A percentile compares a stretch with the other conserved stretches of the same genome.
Evolutionary conservation across 2,113 vertebrate species (phyloP).

Genomic region (Clarias batrachus): DNA sequence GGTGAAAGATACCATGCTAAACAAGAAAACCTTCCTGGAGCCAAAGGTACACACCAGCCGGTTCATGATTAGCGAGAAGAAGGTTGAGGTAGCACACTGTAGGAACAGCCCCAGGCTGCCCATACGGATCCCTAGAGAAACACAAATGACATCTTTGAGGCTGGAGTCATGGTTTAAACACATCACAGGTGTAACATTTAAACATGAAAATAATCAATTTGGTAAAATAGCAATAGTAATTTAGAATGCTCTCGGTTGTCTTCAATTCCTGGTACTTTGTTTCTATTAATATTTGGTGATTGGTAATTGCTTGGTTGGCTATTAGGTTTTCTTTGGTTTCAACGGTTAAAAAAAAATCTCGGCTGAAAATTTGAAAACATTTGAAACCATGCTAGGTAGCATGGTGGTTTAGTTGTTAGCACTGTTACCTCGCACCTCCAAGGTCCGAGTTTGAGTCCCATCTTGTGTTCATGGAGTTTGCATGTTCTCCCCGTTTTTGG

Average conservation of each 20-base stretch:
- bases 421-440: too few relatives aligned
- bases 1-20: constrained; percentile 78
- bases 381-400: too few relatives aligned
- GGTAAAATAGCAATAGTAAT: not conserved
- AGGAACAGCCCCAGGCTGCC: constrained; percentile 79
- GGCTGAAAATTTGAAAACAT: not conserved
- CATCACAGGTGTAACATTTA: not conserved
- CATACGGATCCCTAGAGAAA: constrained; percentile 73
- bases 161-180: not conserved
- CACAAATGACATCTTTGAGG: not conserved
- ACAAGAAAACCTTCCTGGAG: constrained; percentile 71
- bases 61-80: constrained; percentile 76
- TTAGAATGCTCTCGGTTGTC: not conserved
- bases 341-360: not conserved
- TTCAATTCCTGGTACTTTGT: not conserved
- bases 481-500: too few relatives aligned
- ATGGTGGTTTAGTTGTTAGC: too few relatives aligned
- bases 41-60: constrained; percentile 70
- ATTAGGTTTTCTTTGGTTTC: not conserved
- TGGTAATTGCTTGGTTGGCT: not conserved
- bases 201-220: not conserved
- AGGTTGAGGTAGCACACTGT: constrained; percentile 78
- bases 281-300: not conserved
- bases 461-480: too few relatives aligned
- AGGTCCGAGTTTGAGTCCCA: too few relatives aligned